Evolutionary conservation across 2,113 vertebrate genomes (phyloP).

Genomic region (Muntiacus reevesi): DNA sequence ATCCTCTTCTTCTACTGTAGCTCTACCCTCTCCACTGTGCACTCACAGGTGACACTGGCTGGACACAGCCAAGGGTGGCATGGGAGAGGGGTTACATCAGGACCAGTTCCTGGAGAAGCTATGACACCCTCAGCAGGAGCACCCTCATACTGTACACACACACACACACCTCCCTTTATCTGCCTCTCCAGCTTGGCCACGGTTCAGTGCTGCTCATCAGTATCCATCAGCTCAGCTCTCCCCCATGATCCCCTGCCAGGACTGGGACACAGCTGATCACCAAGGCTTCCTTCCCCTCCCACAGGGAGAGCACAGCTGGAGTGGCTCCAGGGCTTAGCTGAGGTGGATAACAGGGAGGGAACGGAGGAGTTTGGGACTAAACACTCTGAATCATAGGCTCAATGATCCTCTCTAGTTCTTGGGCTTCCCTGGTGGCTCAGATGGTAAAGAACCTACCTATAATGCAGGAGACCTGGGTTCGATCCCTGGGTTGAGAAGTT

Average conservation of each 20-base stretch:
- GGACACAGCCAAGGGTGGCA: background rate
- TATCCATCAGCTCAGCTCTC: conserved; percentile 1
- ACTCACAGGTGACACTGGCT: background rate
- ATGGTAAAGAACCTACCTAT: background rate
- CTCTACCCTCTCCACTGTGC: background rate
- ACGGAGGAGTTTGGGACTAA: background rate
- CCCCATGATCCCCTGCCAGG: background rate
- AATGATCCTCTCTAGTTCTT: background rate
- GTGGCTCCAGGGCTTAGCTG: background rate
- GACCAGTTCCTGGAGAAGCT: background rate
- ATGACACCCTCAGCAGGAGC: background rate
- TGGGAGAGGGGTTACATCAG: background rate
- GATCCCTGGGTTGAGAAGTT: background rate
- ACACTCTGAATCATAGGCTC: background rate
- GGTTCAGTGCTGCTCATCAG: conserved; percentile 31
- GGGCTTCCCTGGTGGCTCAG: background rate
- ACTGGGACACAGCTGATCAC: background rate
- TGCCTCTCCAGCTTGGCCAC: conserved; percentile 19
- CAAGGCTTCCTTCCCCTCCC: conserved; percentile 9
- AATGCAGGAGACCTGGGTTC: background rate
- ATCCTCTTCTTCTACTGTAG: background rate
- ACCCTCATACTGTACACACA: background rate
- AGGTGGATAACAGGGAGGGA: background rate
- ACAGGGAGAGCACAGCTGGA: background rate
- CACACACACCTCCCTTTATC: background rate